Conservation (phyloP, 2,888 invertebrate species). For the Drosophila engyochracea region DNA sequence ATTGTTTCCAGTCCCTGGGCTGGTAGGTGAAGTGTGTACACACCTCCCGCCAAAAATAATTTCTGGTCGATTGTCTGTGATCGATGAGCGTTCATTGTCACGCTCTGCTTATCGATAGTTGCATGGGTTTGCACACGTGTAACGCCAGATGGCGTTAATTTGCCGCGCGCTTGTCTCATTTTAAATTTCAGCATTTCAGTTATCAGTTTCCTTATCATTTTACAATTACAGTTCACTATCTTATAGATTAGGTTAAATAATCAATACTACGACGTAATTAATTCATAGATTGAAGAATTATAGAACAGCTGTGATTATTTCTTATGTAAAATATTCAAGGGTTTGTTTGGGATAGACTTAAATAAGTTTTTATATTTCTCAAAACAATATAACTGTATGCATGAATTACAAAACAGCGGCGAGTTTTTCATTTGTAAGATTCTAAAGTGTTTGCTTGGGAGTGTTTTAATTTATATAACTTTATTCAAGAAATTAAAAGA, state of each 20-base stretch:
- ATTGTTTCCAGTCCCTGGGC: constrained; percentile 27
- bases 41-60: constrained; percentile 82
- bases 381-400: neutral
- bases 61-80: constrained; percentile 10
- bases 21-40: constrained; percentile 45
- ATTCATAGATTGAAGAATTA: constrained; percentile 4
- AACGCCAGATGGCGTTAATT: constrained; percentile 44
- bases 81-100: constrained; percentile 26
- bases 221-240: constrained; percentile 8
- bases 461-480: neutral
- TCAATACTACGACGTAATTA: constrained; percentile 21
- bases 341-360: neutral
- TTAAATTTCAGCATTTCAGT: constrained; percentile 18
- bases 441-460: neutral
- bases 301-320: constrained; percentile 4
- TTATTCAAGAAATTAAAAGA: neutral
- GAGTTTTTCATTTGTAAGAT: no score
- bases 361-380: neutral
- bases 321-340: constrained; percentile 21
- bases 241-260: neutral
- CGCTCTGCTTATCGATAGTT: constrained; percentile 8
- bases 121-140: accelerated
- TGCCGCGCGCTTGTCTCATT: constrained; percentile 30
- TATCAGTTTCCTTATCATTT: constrained; percentile 11
- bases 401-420: neutral